phyloP scores from a whole-genome alignment of 2,888 invertebrate genomes.

The Nomada fucata region DNA sequence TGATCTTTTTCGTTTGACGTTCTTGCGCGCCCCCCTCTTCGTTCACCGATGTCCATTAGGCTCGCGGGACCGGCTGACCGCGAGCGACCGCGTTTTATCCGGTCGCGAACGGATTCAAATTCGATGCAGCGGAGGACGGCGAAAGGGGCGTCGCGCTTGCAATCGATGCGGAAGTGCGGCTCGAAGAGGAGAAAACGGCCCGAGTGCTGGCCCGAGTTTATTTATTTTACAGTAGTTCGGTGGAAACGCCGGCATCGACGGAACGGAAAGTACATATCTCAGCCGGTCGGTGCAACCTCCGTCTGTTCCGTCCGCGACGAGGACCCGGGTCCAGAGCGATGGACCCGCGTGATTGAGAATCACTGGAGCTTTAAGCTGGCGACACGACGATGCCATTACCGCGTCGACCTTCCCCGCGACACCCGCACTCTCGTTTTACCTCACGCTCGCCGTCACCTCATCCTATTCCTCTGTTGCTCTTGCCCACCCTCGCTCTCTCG shows the following conservation, averaged over 20 bases:
- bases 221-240: slow-evolving; percentile 47
- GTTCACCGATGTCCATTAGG: slow-evolving; percentile 38
- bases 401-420: slow-evolving; percentile 72
- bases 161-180: not conserved
- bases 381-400: slow-evolving; percentile 82
- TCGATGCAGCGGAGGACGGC: not conserved
- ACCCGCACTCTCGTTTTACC: slow-evolving; percentile 59
- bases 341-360: slow-evolving; percentile 76
- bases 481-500: slow-evolving; percentile 25
- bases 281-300: not conserved
- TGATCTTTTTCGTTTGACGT: not conserved
- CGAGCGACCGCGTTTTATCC: slow-evolving; percentile 32
- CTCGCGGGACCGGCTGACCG: slow-evolving; percentile 15
- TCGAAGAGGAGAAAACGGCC: not conserved
- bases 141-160: not conserved
- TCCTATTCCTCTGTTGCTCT: slow-evolving; percentile 32
- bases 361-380: slow-evolving; percentile 80
- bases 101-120: slow-evolving; percentile 29
- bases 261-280: slow-evolving; percentile 30
- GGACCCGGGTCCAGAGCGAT: slow-evolving; percentile 42
- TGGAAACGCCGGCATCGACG: slow-evolving; percentile 41
- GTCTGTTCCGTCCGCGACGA: slow-evolving; percentile 27
- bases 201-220: slow-evolving; percentile 35
- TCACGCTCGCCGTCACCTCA: slow-evolving; percentile 45
- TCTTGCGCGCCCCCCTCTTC: not conserved